Base-by-base conservation (phyloP, 2,797 vertebrate species). In the Myotis pilosus region DNA sequence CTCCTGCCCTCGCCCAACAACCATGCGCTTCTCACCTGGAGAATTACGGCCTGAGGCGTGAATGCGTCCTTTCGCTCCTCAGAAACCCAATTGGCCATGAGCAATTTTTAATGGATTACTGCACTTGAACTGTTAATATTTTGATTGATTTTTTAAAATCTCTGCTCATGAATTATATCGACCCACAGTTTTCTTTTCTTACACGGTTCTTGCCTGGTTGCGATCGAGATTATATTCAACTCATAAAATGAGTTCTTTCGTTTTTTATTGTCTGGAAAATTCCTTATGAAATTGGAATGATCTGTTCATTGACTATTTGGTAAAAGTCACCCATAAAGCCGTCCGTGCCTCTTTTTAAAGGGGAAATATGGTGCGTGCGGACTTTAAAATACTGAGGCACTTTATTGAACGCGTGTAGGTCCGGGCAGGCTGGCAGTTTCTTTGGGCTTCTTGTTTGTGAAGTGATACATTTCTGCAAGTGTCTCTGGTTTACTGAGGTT, bases 241-340 rank as follows among this genome's bases (percentile, higher is more conserved):
- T 90, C 82, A 36, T 93, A 93, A 94, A 97, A 64, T 19, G 41
- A 89, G 95, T 66, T 38, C 49, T 33, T 95, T 49, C 79, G 3
- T 57, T 92, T 91, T 93, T 94, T 88, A 92, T 96, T 83, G 90
- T 92, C 94, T 96, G 94, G 82, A 93, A 88, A 66, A 82, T 87
- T 53, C 69, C 93, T 75, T 51, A 81, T 87, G 85, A 81, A 74
- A 80, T 62, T 47, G 60, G 36, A 89, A 85, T 47, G 69, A 74
- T 76, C 79, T 80, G n/a, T 47, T 92, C 91, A 28, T 82, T 71
- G 81, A 78, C 76, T 62, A 1, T 38, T 44, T 66, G 91, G 76
- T 71, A 33, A 51, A 85, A 62, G 25, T 90, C 88, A 57, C 38
- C 84, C 82, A 74, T 79, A 62, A 96, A 90, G 28, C 84, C 78